phyloP scores from a whole-genome alignment of 2,888 invertebrate genomes.

The Hypolimnas misippus region DNA sequence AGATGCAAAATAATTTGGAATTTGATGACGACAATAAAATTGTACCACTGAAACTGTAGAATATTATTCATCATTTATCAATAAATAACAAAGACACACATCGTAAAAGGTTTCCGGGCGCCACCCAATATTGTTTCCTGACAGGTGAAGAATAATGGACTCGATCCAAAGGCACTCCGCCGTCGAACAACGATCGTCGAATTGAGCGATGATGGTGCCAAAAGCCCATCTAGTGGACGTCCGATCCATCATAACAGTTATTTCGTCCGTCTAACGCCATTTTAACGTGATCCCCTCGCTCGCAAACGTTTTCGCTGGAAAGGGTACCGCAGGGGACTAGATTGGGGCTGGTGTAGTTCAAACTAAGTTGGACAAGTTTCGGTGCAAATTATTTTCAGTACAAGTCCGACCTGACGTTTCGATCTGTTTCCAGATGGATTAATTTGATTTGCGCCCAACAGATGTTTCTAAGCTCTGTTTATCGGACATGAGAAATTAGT shows the following conservation, averaged over 20 bases:
- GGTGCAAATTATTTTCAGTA: constrained; percentile 78
- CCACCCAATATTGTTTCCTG: constrained; percentile 44
- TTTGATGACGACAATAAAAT: not conserved
- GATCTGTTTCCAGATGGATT: constrained; percentile 82
- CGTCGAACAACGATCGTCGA: constrained; percentile 74
- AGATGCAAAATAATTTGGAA: constrained; percentile 15
- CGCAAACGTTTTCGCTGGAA: constrained; percentile 26
- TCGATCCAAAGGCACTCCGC: constrained; percentile 67
- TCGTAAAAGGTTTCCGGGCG: constrained; percentile 38
- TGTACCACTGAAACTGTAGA: constrained; percentile 13
- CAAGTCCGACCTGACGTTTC: constrained; percentile 78
- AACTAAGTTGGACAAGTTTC: constrained; percentile 50
- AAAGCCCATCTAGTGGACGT: constrained; percentile 73
- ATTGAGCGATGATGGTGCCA: constrained; percentile 79
- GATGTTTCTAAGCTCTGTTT: constrained; percentile 65
- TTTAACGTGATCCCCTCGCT: constrained; percentile 47
- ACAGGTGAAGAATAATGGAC: constrained; percentile 69
- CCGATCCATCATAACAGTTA: constrained; percentile 76
- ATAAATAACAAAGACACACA: constrained; percentile 39
- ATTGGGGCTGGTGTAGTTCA: constrained; percentile 45
- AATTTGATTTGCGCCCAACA: constrained; percentile 80
- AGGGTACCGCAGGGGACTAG: constrained; percentile 25
- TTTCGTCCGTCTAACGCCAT: constrained; percentile 58
- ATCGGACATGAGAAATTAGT: constrained; percentile 50
- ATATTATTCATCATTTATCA: constrained; percentile 36